Conservation (phyloP, 2,797 vertebrate genomes). For the Urophycis tenuis region DNA sequence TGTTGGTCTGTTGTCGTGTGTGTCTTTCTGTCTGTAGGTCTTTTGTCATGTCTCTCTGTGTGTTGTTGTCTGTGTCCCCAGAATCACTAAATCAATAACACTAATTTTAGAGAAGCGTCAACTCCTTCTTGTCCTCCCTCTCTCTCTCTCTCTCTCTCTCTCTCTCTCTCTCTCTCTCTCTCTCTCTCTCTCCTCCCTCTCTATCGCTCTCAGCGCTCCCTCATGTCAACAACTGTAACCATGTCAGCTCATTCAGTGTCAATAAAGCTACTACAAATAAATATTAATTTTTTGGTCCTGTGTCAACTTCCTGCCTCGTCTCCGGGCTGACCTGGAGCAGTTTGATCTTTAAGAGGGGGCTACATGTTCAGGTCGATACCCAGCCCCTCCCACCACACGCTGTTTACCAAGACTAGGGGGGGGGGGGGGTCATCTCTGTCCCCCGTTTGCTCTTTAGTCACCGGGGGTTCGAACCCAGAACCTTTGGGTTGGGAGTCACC, state of each 20-base stretch:
- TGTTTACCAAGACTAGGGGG: too few species aligned
- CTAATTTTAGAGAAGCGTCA: neutral
- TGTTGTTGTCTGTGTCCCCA: neutral
- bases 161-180: constrained; percentile 7
- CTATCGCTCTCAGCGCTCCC: constrained; percentile 1
- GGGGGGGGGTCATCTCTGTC: neutral
- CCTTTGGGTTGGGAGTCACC: neutral
- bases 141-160: neutral
- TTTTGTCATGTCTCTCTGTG: neutral
- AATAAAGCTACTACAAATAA: constrained; percentile 43
- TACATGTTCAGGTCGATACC: constrained; percentile 26
- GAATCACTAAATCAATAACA: neutral
- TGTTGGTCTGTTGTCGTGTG: too few species aligned
- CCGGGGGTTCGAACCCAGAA: neutral
- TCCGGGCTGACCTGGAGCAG: constrained; percentile 13
- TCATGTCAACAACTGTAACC: constrained; percentile 25
- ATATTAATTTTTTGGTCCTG: constrained; percentile 37
- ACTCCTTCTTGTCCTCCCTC: neutral
- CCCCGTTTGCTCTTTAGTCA: neutral
- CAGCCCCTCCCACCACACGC: neutral
- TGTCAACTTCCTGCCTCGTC: constrained; percentile 23
- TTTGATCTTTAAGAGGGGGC: constrained; percentile 30
- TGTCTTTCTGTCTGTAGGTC: neutral
- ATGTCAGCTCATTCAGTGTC: constrained; percentile 36
- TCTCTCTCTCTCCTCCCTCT: neutral